Conservation (phyloP, 1,140 invertebrate genomes). For the Heliconius eleuchia region DNA sequence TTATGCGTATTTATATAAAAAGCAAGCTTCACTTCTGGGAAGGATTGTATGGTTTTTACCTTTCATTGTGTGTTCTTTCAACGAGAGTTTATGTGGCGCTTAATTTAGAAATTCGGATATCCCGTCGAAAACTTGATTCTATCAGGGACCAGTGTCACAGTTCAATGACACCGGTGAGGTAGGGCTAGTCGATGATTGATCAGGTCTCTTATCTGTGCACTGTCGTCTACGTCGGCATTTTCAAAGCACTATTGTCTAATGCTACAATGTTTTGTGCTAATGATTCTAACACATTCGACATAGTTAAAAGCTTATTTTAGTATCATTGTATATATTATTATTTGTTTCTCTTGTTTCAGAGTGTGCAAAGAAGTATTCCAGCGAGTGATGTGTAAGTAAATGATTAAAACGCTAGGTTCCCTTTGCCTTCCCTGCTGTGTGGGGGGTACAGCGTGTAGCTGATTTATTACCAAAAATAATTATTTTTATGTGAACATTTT, state of each 20-base stretch:
- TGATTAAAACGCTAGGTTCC: background rate
- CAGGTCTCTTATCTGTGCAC: slow-evolving; percentile 70
- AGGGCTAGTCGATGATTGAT: slow-evolving; percentile 77
- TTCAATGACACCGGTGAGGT: slow-evolving; percentile 72
- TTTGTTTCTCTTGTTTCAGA: slow-evolving; percentile 60
- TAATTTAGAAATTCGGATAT: slow-evolving; percentile 52
- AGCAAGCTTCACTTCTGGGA: slow-evolving; percentile 37
- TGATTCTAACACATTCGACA: slow-evolving; percentile 31
- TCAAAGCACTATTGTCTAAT: slow-evolving; percentile 76
- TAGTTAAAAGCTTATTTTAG: slow-evolving; percentile 6
- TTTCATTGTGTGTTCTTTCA: slow-evolving; percentile 31
- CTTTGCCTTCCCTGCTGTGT: too few relatives aligned
- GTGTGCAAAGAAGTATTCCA: slow-evolving; percentile 43
- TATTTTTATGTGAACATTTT: too few relatives aligned
- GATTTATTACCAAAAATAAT: too few relatives aligned
- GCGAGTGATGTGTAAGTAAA: slow-evolving; percentile 60
- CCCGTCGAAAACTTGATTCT: slow-evolving; percentile 65
- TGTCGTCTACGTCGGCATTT: slow-evolving; percentile 73
- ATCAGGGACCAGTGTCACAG: slow-evolving; percentile 64
- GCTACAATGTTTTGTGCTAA: slow-evolving; percentile 57
- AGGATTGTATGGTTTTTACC: slow-evolving; percentile 33
- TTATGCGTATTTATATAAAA: slow-evolving; percentile 36
- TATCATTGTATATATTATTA: slow-evolving; percentile 13
- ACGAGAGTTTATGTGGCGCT: slow-evolving; percentile 29
- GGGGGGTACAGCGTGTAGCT: too few relatives aligned